Evolutionary conservation across 2,797 vertebrate genomes (phyloP).

Genomic region (Bryconaethiops microstoma): DNA sequence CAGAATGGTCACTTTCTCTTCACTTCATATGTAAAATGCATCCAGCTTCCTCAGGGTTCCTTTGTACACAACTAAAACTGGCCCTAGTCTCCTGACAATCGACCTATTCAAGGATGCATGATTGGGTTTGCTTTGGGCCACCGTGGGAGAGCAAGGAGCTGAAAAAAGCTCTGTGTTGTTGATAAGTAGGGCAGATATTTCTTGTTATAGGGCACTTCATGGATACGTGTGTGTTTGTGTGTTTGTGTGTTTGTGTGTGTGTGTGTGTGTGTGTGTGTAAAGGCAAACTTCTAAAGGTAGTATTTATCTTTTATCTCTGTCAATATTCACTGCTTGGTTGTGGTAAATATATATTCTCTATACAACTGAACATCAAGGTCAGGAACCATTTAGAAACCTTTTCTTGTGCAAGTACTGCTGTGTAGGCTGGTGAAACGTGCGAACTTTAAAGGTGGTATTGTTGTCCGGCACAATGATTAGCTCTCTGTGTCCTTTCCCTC

Average conservation of each 20-base stretch:
- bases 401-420: background rate
- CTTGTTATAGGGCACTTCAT: too few relatives aligned
- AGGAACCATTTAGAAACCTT: background rate
- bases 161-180: constrained; percentile 20
- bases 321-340: too few relatives aligned
- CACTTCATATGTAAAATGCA: constrained; percentile 23
- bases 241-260: too few relatives aligned
- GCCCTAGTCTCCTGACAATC: constrained; percentile 45
- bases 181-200: constrained; percentile 21
- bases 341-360: too few relatives aligned
- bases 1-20: too few relatives aligned
- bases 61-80: constrained; percentile 42
- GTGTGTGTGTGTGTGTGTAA: too few relatives aligned
- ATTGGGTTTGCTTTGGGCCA: constrained; percentile 46
- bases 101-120: constrained; percentile 45
- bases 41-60: constrained; percentile 18
- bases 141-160: constrained; percentile 2
- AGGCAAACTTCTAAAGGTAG: background rate
- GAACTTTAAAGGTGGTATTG: constrained; percentile 24
- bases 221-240: too few relatives aligned
- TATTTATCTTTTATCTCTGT: background rate
- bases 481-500: constrained; percentile 1
- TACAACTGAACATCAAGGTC: background rate
- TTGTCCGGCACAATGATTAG: background rate
- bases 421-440: background rate